Evolutionary conservation across 2,888 invertebrate species (phyloP).

Genomic region (Napeogenes inachia): DNA sequence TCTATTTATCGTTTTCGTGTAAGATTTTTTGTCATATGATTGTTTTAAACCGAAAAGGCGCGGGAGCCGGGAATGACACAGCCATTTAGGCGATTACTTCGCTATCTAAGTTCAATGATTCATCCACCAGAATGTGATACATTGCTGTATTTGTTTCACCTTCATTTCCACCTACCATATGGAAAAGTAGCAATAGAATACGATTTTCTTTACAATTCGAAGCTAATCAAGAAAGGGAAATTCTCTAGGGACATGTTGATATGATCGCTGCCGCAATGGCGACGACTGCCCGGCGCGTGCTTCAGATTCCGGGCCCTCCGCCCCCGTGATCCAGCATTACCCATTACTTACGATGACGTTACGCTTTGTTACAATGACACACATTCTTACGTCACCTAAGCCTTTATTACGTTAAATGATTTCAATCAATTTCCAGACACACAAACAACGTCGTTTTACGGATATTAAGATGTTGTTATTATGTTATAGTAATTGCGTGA

Average conservation of each 20-base stretch:
- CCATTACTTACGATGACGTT: conserved; percentile 72
- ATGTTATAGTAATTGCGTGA: conserved; percentile 40
- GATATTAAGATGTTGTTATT: conserved; percentile 50
- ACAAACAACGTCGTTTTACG: conserved; percentile 58
- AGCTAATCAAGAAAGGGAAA: conserved; percentile 42
- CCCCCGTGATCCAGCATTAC: conserved; percentile 56
- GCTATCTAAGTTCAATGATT: conserved; percentile 38
- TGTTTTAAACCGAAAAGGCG: conserved; percentile 62
- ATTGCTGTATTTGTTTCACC: conserved; percentile 39
- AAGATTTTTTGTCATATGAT: conserved; percentile 60
- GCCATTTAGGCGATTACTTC: conserved; percentile 49
- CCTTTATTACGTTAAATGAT: conserved; percentile 69
- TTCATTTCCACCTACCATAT: conserved; percentile 38
- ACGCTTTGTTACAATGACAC: conserved; percentile 57
- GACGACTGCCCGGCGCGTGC: conserved; percentile 70
- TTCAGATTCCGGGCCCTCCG: conserved; percentile 59
- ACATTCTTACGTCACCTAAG: conserved; percentile 54
- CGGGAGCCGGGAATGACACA: conserved; percentile 67
- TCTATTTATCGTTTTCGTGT: conserved; percentile 61
- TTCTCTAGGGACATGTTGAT: conserved; percentile 69
- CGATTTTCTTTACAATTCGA: conserved; percentile 27
- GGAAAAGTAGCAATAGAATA: conserved; percentile 47
- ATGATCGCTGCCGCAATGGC: conserved; percentile 50
- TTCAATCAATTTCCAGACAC: conserved; percentile 58
- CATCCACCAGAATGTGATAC: conserved; percentile 41